Conservation (phyloP, 1,140 invertebrate species). For the Coenobita brevimanus region DNA sequence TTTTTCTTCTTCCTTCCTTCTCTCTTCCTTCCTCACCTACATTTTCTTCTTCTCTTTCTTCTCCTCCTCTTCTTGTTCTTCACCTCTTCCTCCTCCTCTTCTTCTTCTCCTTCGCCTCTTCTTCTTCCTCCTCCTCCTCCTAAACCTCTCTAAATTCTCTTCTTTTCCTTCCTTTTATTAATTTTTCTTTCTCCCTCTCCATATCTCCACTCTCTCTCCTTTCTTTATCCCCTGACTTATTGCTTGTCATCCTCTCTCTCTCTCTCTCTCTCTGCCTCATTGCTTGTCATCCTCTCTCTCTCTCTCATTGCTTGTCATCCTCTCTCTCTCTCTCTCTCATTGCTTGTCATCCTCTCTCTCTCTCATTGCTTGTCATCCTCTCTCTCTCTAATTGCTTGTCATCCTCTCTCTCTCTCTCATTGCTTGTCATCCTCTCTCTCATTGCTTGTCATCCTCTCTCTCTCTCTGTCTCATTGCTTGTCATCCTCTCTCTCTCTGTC, state of each 20-base stretch:
- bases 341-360: too few species aligned
- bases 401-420: slow-evolving; percentile 1
- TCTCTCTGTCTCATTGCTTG: too few species aligned
- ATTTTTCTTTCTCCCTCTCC: not conserved
- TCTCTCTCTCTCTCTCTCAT: slow-evolving; percentile 14
- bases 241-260: too few species aligned
- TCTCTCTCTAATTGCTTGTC: not conserved
- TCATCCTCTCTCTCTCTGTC: not conserved
- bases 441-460: not conserved
- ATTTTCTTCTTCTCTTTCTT: not conserved
- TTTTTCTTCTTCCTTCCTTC: not conserved
- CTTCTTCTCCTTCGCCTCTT: not conserved
- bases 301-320: not conserved
- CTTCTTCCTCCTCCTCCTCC: not conserved
- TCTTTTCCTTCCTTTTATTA: too few species aligned
- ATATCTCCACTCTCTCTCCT: not conserved
- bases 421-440: not conserved
- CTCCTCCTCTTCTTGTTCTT: too few species aligned
- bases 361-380: not conserved
- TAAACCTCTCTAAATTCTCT: too few species aligned
- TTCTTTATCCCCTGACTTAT: not conserved
- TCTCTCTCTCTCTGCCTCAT: too few species aligned
- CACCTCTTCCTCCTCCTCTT: not conserved
- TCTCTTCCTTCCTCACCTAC: not conserved
- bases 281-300: not conserved